These are phyloP conservation scores for Pipra filicauda DNA, from an alignment of 2,113 vertebrate genomes.

Conservation along the genomic window DNA sequence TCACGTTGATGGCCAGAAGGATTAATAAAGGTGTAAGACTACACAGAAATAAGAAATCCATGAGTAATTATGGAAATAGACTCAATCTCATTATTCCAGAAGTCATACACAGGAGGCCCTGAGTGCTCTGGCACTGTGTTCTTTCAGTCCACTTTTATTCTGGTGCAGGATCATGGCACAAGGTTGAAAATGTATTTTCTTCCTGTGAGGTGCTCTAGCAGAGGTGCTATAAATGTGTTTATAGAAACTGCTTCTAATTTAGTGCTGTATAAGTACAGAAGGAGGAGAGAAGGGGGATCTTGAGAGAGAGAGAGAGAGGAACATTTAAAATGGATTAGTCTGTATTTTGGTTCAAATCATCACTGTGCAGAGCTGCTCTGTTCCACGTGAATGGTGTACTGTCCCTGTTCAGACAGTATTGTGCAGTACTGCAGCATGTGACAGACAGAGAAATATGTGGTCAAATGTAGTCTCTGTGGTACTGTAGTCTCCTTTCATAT, in stretches of 20 bases:
- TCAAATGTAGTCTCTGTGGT: too few species aligned
- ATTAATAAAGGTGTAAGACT: constrained; percentile 6
- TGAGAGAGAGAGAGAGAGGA: neutral
- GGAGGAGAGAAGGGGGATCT: neutral
- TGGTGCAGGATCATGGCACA: neutral
- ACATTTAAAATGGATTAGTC: neutral
- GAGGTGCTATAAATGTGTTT: neutral
- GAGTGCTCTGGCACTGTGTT: neutral
- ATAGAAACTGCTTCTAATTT: neutral
- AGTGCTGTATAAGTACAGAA: neutral
- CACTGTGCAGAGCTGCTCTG: neutral
- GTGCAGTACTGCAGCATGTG: neutral
- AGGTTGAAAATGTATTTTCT: neutral
- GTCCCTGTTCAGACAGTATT: neutral
- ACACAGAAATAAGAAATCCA: neutral
- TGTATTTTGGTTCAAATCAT: neutral
- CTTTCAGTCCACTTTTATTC: neutral
- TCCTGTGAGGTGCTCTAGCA: neutral
- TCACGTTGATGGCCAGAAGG: neutral
- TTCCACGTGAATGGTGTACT: rapidly evolving
- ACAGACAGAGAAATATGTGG: neutral
- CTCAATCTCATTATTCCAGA: neutral
- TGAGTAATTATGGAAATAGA: neutral
- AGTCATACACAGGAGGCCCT: neutral
- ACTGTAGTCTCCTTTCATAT: neutral